Base-by-base conservation (phyloP, 92 coral and sea anemone genomes). In the Galaxea fascicularis region DNA sequence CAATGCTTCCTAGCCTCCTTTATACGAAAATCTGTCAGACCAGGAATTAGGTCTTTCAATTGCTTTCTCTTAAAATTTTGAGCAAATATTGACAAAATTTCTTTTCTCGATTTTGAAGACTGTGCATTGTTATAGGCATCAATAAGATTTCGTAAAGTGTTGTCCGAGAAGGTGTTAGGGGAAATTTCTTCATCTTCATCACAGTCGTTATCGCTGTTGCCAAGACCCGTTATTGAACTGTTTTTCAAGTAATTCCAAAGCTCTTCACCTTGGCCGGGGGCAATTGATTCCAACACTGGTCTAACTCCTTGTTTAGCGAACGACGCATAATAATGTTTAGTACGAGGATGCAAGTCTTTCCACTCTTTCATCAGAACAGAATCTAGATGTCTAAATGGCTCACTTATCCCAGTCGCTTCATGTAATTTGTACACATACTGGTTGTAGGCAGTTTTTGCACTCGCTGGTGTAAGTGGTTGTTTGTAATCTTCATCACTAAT, bases 341-440 rank as follows among this genome's bases (percentile, higher is more conserved):
- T 74, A 74, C 79, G 79, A 74, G 64, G 79, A 74, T 74, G 79
- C 64, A 74, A 54, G 60, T 74, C 79, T n/a, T 74, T 74, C 79
- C 79, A 74, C 31, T 74, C 79, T 74, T 74, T 74, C 79, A 21
- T 74, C 64, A 74, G 31, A 4, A 74, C 64, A 54, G 79, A 74
- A 54, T 74, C 79, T 47, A 73, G 63, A 47, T 49, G 56, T n/a
- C n/a, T n/a, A n/a, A n/a, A n/a, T n/a, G n/a, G n/a, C n/a, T n/a
- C n/a, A n/a, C n/a, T n/a, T n/a, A n/a, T n/a, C n/a, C n/a, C n/a
- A n/a, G n/a, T n/a, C n/a, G n/a, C n/a, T n/a, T n/a, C n/a, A n/a
- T n/a, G 79, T 49, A 0, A 54, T 74, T 74, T 74, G 64, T 26
- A 47, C 30, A 47, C 64, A 10, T 74, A 47, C 31, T 54, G 30